These are phyloP conservation scores for Drosophila conformis DNA, from an alignment of 2,888 invertebrate genomes.

Conservation along the genomic window DNA sequence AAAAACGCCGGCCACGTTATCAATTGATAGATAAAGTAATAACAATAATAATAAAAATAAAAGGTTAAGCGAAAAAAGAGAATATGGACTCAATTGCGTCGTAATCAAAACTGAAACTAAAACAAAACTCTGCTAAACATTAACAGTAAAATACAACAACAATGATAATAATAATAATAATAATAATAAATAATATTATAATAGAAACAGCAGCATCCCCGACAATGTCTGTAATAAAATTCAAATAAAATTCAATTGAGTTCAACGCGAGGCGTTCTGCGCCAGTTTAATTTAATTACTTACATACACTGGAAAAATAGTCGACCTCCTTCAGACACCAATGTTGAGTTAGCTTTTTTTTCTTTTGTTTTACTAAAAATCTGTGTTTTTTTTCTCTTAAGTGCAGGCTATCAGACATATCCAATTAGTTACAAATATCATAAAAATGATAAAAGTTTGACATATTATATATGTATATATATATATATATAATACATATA, in stretches of 20 bases:
- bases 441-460: background rate
- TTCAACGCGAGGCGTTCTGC: slow-evolving; percentile 65
- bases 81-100: slow-evolving; percentile 65
- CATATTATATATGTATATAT: background rate
- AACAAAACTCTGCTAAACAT: slow-evolving; percentile 13
- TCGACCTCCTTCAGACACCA: background rate
- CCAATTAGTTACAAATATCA: background rate
- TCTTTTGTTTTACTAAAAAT: background rate
- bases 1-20: slow-evolving; percentile 82
- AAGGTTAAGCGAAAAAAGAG: slow-evolving; percentile 21
- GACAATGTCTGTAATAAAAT: slow-evolving; percentile 71
- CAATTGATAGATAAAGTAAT: slow-evolving; percentile 82
- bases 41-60: slow-evolving; percentile 68
- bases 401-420: background rate
- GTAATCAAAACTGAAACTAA: slow-evolving; percentile 55
- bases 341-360: no score
- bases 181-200: slow-evolving; percentile 55
- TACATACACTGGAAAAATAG: slow-evolving; percentile 35
- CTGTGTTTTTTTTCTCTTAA: background rate
- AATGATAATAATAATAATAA: slow-evolving; percentile 37
- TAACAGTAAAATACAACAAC: slow-evolving; percentile 21
- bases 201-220: slow-evolving; percentile 31
- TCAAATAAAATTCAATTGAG: slow-evolving; percentile 79
- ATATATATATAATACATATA: no score
- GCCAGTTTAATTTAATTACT: slow-evolving; percentile 78